Evolutionary conservation across 2,113 vertebrate genomes (phyloP).

Genomic region (Melanostigma gelatinosum): DNA sequence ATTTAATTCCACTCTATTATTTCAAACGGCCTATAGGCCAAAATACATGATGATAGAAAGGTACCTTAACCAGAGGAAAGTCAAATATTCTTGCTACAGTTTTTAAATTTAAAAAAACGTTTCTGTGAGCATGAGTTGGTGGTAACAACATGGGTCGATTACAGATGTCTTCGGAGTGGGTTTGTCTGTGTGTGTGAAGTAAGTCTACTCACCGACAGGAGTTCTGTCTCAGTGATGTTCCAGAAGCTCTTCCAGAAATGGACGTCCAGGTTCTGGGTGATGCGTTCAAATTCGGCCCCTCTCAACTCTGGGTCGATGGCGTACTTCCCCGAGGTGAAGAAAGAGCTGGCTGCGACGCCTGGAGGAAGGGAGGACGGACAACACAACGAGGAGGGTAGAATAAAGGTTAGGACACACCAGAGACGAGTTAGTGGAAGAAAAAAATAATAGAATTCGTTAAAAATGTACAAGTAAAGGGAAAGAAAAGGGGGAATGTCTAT

Average conservation of each 20-base stretch:
- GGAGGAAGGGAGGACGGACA: neutral
- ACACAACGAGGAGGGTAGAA: neutral
- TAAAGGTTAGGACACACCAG: neutral
- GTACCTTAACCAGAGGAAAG: constrained; percentile 35
- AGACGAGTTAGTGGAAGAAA: neutral
- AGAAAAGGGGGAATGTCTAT: constrained; percentile 3
- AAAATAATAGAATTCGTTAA: neutral
- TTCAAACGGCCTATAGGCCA: constrained; percentile 51
- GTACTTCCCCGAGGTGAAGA: constrained; percentile 91
- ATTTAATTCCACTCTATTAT: constrained; percentile 68
- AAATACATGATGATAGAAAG: constrained; percentile 60
- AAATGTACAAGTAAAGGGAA: neutral
- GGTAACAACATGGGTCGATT: constrained; percentile 1
- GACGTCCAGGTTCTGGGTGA: constrained; percentile 91
- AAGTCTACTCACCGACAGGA: constrained; percentile 84
- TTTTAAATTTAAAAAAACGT: constrained; percentile 46
- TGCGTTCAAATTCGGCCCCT: constrained; percentile 89
- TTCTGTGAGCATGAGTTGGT: neutral
- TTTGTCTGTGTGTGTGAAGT: neutral
- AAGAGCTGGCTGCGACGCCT: constrained; percentile 91
- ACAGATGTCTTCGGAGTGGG: neutral
- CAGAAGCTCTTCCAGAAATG: constrained; percentile 94
- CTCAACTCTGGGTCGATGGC: constrained; percentile 92
- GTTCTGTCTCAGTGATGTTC: constrained; percentile 92
- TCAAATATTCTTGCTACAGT: constrained; percentile 34